Evolutionary conservation across 1,140 invertebrate species (phyloP), one percentile per base, ranked within the genome.

Genomic region (Helicoverpa armigera): DNA sequence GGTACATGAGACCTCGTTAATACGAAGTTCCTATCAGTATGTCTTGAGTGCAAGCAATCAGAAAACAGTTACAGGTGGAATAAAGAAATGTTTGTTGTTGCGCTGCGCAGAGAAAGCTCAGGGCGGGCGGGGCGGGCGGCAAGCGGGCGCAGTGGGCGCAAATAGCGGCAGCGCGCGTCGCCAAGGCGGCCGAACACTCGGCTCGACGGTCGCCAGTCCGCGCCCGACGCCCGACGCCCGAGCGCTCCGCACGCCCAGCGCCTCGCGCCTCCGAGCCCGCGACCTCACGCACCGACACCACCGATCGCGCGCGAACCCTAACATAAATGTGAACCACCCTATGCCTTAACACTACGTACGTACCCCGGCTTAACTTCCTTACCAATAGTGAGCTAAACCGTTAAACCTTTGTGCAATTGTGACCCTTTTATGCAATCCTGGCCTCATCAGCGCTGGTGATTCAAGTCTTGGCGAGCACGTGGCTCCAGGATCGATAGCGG

Each of bases 51-150:
- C 63, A 48, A 65, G 63, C 35, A 65, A 65, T 65, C 63, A 35
- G 63, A 82, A 74, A 78, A 23, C 70, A 77, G 77, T 63, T 81
- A 79, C 67, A 79, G 82, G 56, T 75, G 75, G 56, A 67, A 82
- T 79, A 85, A 88, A 85, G 81, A 82, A 86, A 69, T 83, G 80
- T 85, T 88, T 87, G 80, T 89, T 86, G 83, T 88, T 88, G 90
- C 91, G 89, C 84, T 91, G 91, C 92, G 92, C 93, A 93, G 90
- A 89, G 89, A 91, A 93, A 92, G 92, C 90, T 92, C 88, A 88
- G 91, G 87, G 91, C 84, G 87, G 83, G 85, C 88, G 91, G 92
- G 91, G 86, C 83, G 88, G 86, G 89, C 86, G 87, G 86, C 80
- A 76, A 82, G 87, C 87, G 89, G 86, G 89, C 87, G 86, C 80